phyloP scores from a whole-genome alignment of 2,113 vertebrate genomes.

The Dromiciops gliroides region DNA sequence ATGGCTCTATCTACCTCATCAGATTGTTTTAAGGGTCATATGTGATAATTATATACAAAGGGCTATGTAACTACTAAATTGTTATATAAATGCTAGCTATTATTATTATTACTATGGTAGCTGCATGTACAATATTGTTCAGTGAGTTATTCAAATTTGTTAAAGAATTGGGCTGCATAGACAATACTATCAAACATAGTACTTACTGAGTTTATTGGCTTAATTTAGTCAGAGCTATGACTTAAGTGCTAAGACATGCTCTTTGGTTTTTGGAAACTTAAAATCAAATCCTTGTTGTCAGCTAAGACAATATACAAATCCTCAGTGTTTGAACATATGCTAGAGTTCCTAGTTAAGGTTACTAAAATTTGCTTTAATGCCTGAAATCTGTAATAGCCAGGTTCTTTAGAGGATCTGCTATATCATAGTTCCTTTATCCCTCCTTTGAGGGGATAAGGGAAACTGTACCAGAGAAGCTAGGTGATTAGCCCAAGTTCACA shows the following conservation, averaged over 20 bases:
- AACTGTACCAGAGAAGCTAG: slow-evolving; percentile 5
- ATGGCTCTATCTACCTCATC: neutral
- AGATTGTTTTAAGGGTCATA: neutral
- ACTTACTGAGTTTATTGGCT: no score
- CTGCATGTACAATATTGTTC: neutral
- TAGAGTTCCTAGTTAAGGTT: neutral
- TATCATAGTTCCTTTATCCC: slow-evolving; percentile 31
- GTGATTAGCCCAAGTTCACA: slow-evolving; percentile 48
- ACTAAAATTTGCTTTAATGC: slow-evolving; percentile 41
- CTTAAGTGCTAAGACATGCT: neutral
- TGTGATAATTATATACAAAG: neutral
- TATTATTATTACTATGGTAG: neutral
- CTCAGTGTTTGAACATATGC: neutral
- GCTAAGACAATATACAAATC: neutral
- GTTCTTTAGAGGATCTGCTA: slow-evolving; percentile 8
- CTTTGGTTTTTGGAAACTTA: neutral
- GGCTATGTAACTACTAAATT: neutral
- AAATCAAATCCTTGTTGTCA: slow-evolving; percentile 14
- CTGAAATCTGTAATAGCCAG: neutral
- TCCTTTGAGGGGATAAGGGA: slow-evolving; percentile 34
- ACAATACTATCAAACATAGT: neutral
- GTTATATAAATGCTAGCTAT: neutral
- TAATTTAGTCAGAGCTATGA: neutral
- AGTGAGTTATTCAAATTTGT: neutral
- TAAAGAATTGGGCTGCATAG: neutral